These are phyloP conservation scores for Pasiphila rectangulata DNA, from an alignment of 2,888 invertebrate species.

Conservation along the genomic window DNA sequence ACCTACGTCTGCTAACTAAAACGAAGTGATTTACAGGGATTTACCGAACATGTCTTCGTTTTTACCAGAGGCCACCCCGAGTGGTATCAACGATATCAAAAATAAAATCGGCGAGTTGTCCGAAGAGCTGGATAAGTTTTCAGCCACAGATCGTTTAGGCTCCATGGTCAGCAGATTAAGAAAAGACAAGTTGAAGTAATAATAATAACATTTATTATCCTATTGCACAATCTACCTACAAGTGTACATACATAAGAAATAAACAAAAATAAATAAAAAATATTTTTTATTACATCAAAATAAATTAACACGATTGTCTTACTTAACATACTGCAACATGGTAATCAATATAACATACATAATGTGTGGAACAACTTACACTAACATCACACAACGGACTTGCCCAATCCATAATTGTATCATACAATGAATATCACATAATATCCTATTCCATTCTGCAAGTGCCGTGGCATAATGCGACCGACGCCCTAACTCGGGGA, in stretches of 20 bases:
- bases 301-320: conserved; percentile 55
- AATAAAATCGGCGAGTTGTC: too few species aligned
- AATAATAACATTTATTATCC: conserved; percentile 38
- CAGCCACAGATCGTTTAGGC: too few species aligned
- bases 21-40: too few species aligned
- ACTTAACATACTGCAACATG: conserved; percentile 46
- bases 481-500: neutral
- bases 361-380: conserved; percentile 42
- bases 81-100: too few species aligned
- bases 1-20: too few species aligned
- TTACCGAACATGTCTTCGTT: too few species aligned
- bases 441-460: conserved; percentile 21
- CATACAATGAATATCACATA: conserved; percentile 25
- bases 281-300: conserved; percentile 55
- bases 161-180: too few species aligned
- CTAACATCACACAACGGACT: conserved; percentile 36
- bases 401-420: conserved; percentile 26
- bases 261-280: conserved; percentile 43
- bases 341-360: conserved; percentile 45
- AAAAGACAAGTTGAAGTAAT: too few species aligned
- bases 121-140: too few species aligned
- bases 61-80: too few species aligned
- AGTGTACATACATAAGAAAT: conserved; percentile 36
- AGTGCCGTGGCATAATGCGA: conserved; percentile 14
- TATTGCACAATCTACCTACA: conserved; percentile 38